Conservation (phyloP, 2,797 vertebrate species). For the Aeoliscus strigatus region DNA sequence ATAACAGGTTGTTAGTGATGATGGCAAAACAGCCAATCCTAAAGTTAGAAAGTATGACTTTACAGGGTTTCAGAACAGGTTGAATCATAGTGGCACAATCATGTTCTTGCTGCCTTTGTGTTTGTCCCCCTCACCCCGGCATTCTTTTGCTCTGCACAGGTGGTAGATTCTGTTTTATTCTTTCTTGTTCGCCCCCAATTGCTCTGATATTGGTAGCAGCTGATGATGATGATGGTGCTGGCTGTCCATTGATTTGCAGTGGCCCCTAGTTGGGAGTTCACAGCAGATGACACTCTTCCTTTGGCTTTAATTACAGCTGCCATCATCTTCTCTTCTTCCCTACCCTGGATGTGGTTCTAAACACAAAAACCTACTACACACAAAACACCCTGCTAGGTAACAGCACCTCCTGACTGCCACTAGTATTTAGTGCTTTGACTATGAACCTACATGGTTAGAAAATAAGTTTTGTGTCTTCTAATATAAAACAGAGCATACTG, state of each 20-base stretch:
- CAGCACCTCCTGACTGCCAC: slow-evolving; percentile 29
- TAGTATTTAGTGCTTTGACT: slow-evolving; percentile 26
- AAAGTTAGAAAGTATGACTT: slow-evolving; percentile 50
- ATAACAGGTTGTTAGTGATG: slow-evolving; percentile 59
- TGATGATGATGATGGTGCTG: slow-evolving; percentile 70
- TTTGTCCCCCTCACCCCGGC: slow-evolving; percentile 37
- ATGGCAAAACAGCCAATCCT: slow-evolving; percentile 56
- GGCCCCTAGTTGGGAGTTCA: slow-evolving; percentile 71
- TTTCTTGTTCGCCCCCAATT: slow-evolving; percentile 76
- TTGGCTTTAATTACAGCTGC: slow-evolving; percentile 74
- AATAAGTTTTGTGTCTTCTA: slow-evolving; percentile 13
- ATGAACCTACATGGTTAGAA: slow-evolving; percentile 12
- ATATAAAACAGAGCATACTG: slow-evolving; percentile 1
- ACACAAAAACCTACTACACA: slow-evolving; percentile 53
- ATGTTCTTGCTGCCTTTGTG: slow-evolving; percentile 26
- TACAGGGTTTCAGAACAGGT: slow-evolving; percentile 33
- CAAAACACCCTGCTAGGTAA: slow-evolving; percentile 46
- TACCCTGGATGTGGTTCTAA: slow-evolving; percentile 60
- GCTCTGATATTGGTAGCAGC: slow-evolving; percentile 66
- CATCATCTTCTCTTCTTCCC: slow-evolving; percentile 57
- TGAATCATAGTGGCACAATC: too few relatives aligned
- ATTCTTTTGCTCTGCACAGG: slow-evolving; percentile 64
- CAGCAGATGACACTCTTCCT: slow-evolving; percentile 71
- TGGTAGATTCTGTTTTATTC: slow-evolving; percentile 70
- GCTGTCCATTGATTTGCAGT: slow-evolving; percentile 75